Evolutionary conservation across 1,140 invertebrate genomes (phyloP), one percentile per base, ranked within the genome.

Genomic region (Lasioglossum albipes): DNA sequence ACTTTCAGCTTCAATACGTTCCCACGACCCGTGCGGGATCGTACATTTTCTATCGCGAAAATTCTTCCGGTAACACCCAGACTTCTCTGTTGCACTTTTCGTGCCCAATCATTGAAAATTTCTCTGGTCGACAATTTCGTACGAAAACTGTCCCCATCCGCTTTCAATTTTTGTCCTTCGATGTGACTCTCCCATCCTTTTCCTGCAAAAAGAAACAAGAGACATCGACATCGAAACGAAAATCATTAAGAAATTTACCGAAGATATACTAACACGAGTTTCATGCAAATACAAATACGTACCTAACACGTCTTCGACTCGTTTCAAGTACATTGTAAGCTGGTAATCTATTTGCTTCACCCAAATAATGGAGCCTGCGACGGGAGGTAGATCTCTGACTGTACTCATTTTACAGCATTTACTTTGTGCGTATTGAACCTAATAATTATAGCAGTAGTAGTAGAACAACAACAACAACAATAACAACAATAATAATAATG

Each of bases 161-260:
- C 97, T 94, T 99, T 99, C 62, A 99, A 93, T 91, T 99, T 99
- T 91, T 99, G 98, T 68, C 99, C 99, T 93, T 99, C 99, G 42
- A 99, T 98, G 92, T 99, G 98, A 89, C 98, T 99, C 92, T 99
- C 98, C 99, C 99, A 99, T 52, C 98, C 98, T 94, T 99, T 99
- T 18, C 98, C 96, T 96, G 67, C 67, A 89, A 88, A 86, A 82
- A 78, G 88, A 54, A 36, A 49, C 10, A 36, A 36, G 36, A 36
- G 36, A 5, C 36, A 36, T 36, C 31, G 4, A 36, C n/a, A n/a
- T n/a, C n/a, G 31, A 36, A 49, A 49, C 1, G 10, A 49, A 0
- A 20, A 54, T 36, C 61, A 42, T 7, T 67, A 0, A 31, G 45
- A 54, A 61, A 6, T 20, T 18, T 12, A 12, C 75, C 74, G 4